Percentiles rank a stretch among this genome's conserved stretches.
Evolutionary conservation across 2,888 invertebrate species (phyloP).

Genomic region (Drosophila putrida): DNA sequence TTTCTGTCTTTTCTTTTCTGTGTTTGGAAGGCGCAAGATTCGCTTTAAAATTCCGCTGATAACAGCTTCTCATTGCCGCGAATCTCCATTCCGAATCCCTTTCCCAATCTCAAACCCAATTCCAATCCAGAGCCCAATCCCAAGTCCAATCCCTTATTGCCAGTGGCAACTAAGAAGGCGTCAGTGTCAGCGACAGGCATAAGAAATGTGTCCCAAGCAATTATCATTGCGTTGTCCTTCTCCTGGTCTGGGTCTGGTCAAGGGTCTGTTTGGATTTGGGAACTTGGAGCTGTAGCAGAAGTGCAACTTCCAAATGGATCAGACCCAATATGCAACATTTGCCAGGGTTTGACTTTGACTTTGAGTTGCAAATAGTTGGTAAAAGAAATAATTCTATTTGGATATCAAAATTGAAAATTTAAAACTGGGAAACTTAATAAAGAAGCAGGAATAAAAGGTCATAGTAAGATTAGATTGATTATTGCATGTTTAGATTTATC

Average conservation of each 20-base stretch:
- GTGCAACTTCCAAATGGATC: conserved; percentile 21
- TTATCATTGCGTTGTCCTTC: conserved; percentile 52
- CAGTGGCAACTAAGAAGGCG: conserved; percentile 63
- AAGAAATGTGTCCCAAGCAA: conserved; percentile 76
- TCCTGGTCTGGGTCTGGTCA: conserved; percentile 41
- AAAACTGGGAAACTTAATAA: not conserved
- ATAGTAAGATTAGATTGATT: not conserved
- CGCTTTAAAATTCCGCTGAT: conserved; percentile 78
- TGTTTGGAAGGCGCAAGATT: conserved; percentile 58
- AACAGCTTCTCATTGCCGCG: conserved; percentile 38
- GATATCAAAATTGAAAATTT: not conserved
- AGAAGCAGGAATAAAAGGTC: too few relatives aligned
- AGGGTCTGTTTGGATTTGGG: conserved; percentile 25
- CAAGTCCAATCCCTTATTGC: conserved; percentile 21
- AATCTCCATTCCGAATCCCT: not conserved
- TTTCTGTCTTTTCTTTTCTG: conserved; percentile 1
- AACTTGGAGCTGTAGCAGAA: conserved; percentile 17
- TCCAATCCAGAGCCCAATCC: not conserved
- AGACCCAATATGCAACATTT: conserved; percentile 16
- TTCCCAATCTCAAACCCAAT: not conserved
- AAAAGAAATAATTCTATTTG: not conserved
- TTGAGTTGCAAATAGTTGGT: not conserved
- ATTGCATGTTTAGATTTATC: not conserved
- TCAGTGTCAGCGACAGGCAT: conserved; percentile 76
- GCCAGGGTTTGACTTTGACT: not conserved